phyloP scores from a whole-genome alignment of 1,140 invertebrate species.

The Drosophila miranda region DNA sequence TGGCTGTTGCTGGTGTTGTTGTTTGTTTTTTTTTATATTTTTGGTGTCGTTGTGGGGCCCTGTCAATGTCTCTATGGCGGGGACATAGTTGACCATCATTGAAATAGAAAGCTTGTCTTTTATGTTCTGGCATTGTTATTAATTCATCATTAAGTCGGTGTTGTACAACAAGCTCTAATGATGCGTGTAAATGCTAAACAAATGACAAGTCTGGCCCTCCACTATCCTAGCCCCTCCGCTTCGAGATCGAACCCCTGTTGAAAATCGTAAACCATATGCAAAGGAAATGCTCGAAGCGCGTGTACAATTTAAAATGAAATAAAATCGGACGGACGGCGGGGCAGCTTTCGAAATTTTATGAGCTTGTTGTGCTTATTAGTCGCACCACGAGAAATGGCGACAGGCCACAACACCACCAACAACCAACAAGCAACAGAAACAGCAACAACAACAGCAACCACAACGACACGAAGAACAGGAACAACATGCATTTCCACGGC shows the following conservation, averaged over 20 bases:
- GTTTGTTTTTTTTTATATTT: conserved; percentile 6
- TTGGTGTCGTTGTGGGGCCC: conserved; percentile 46
- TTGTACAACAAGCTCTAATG: conserved; percentile 71
- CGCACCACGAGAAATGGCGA: conserved; percentile 71
- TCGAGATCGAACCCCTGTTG: neutral
- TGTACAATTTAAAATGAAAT: conserved; percentile 78
- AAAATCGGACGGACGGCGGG: conserved; percentile 56
- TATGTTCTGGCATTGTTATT: conserved; percentile 56
- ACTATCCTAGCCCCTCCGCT: neutral
- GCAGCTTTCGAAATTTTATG: conserved; percentile 79
- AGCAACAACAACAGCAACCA: conserved; percentile 29
- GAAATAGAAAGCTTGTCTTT: conserved; percentile 68
- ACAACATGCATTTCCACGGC: conserved; percentile 75
- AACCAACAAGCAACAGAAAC: conserved; percentile 22
- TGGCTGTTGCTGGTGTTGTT: conserved; percentile 9
- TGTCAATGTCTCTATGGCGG: conserved; percentile 49
- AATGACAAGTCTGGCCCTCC: conserved; percentile 22
- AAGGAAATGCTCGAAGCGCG: conserved; percentile 58
- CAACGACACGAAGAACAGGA: conserved; percentile 42
- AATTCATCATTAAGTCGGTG: conserved; percentile 65
- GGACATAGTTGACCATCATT: conserved; percentile 48
- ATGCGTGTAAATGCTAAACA: conserved; percentile 73
- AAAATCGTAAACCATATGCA: conserved; percentile 11
- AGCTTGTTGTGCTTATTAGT: conserved; percentile 78
- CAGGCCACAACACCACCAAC: conserved; percentile 67